A percentile compares a stretch with the other conserved stretches of the same genome.
These are phyloP conservation scores for Orthonevra nobilis DNA, from an alignment of 2,888 invertebrate genomes.

Conservation along the genomic window DNA sequence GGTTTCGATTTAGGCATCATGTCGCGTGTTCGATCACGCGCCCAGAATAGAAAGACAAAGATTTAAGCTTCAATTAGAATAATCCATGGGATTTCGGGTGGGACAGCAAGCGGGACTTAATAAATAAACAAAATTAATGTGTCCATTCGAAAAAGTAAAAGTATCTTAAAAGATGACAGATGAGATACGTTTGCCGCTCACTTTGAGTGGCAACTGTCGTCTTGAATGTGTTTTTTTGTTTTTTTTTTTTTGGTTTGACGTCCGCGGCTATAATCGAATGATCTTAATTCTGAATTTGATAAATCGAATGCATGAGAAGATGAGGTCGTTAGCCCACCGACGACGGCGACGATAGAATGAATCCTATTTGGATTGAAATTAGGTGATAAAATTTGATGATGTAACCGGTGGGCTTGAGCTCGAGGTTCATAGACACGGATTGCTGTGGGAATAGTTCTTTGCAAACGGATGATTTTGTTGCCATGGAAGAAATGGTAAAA, in stretches of 20 bases:
- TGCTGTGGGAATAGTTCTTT: too few species aligned
- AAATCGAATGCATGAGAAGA: slow-evolving; percentile 7
- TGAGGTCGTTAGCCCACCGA: slow-evolving; percentile 43
- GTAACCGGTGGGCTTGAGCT: background rate
- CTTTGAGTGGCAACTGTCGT: slow-evolving; percentile 12
- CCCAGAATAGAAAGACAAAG: background rate
- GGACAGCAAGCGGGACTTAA: background rate
- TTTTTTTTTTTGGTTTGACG: slow-evolving; percentile 1
- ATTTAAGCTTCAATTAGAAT: slow-evolving; percentile 32
- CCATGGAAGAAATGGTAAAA: too few species aligned
- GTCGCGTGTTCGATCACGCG: slow-evolving; percentile 29
- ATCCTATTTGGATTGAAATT: slow-evolving; percentile 4
- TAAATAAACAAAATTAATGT: slow-evolving; percentile 1
- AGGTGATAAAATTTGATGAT: slow-evolving; percentile 14
- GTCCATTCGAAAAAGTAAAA: slow-evolving; percentile 38
- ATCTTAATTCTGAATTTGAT: slow-evolving; percentile 4
- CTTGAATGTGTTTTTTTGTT: background rate
- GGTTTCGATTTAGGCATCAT: background rate
- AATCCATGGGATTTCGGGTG: slow-evolving; percentile 19
- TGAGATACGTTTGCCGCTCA: slow-evolving; percentile 17
- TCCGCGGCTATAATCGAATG: background rate
- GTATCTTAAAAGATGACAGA: slow-evolving; percentile 9
- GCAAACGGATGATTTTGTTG: background rate
- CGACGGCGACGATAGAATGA: too few species aligned
- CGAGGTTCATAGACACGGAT: background rate